These are phyloP conservation scores for Oreotragus oreotragus DNA, from an alignment of 2,113 vertebrate species.

Conservation along the genomic window DNA sequence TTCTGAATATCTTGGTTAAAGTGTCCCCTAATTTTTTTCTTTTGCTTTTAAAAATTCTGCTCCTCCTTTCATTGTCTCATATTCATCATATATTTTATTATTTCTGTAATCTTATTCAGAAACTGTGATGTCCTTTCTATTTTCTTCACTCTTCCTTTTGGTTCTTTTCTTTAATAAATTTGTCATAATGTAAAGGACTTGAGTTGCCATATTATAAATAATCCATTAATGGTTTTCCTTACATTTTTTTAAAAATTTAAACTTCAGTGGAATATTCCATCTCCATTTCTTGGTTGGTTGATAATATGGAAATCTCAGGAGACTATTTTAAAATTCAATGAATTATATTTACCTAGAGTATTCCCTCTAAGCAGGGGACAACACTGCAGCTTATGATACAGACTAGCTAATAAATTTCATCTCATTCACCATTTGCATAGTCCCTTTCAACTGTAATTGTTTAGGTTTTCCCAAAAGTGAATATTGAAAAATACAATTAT, in stretches of 20 bases:
- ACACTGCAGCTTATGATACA: neutral
- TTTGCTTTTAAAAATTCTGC: neutral
- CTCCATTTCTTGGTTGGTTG: neutral
- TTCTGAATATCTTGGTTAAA: constrained; percentile 50
- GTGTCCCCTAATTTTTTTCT: neutral
- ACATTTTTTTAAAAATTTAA: neutral
- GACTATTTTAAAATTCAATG: neutral
- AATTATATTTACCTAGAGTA: neutral
- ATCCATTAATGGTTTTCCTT: neutral
- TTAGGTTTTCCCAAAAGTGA: neutral
- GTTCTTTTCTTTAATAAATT: neutral
- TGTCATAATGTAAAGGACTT: neutral
- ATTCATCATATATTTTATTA: neutral
- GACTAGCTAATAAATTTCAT: neutral
- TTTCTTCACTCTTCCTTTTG: neutral
- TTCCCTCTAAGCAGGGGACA: neutral
- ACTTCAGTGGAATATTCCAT: neutral
- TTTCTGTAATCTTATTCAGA: neutral
- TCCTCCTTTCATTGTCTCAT: neutral
- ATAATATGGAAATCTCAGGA: neutral
- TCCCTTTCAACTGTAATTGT: neutral
- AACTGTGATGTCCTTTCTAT: neutral
- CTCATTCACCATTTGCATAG: neutral
- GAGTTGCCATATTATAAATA: neutral
- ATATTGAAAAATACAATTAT: too few relatives aligned